A percentile compares a stretch with the other conserved stretches of the same genome.
Evolutionary conservation across 2,888 invertebrate genomes (phyloP).

Genomic region (Hypercompe scribonia): DNA sequence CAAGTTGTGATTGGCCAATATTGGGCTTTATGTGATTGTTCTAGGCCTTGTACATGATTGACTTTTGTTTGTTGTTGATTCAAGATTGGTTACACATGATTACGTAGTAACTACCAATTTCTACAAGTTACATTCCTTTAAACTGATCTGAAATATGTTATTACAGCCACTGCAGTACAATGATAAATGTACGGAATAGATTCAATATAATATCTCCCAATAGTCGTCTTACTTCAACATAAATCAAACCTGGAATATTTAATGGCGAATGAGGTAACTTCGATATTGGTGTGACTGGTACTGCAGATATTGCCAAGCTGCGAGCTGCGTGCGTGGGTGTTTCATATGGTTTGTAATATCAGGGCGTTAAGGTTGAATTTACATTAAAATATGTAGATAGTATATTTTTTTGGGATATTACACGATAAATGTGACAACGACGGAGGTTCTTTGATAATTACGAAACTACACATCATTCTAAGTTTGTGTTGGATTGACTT

Average conservation of each 20-base stretch:
- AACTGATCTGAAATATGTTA: constrained; percentile 4
- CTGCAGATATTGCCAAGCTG: too few relatives aligned
- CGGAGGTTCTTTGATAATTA: too few relatives aligned
- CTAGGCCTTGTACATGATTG: background rate
- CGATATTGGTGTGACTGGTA: background rate
- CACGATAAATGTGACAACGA: too few relatives aligned
- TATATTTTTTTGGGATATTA: too few relatives aligned
- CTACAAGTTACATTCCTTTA: too few relatives aligned
- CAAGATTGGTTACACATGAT: too few relatives aligned
- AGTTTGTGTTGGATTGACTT: background rate
- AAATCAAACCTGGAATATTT: constrained; percentile 3
- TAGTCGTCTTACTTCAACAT: background rate
- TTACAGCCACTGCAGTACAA: background rate
- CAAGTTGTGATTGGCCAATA: background rate
- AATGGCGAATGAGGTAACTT: background rate
- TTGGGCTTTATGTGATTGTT: background rate
- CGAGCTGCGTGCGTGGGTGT: background rate
- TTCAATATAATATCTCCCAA: background rate
- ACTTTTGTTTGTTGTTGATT: background rate
- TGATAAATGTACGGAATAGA: constrained; percentile 6
- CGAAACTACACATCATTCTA: background rate
- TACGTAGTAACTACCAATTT: too few relatives aligned
- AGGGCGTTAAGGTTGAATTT: too few relatives aligned
- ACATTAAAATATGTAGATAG: too few relatives aligned
- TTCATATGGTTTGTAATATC: background rate